Base-by-base conservation (phyloP, 1,140 invertebrate genomes). In the Zophobas atratus region DNA sequence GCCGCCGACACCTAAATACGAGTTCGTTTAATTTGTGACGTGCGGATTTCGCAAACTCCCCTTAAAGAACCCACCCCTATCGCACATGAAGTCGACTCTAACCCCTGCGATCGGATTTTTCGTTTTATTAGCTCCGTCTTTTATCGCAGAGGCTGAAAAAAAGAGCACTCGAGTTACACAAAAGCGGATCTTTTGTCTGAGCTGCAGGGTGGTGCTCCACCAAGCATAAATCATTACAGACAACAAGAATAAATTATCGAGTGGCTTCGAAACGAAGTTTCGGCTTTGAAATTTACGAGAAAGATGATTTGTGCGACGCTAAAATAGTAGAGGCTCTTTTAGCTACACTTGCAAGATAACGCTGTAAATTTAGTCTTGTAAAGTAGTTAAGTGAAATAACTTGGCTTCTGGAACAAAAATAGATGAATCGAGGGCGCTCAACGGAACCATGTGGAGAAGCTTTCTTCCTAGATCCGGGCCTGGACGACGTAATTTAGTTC, bases 241-340 rank as follows among this genome's bases (percentile, higher is more conserved):
- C 60, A 67, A 67, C 60, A 46, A 32, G 60, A 67, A 67, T 67
- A 67, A 67, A 67, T 67, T 67, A 67, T 67, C 60, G 39, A 67
- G 60, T 67, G 60, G 60, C 35, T 43, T 67, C 38, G 39, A 57
- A 67, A 67, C 60, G 38, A n/a, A 67, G 38, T 41, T 67, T 4
- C 49, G 20, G 49, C 49, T 39, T 67, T 5, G 32, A 35, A 57
- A 57, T 35, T 57, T 67, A 67, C 39, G 20, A 67, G 60, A 67
- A 67, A 67, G 60, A 67, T 67, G 60, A 67, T 67, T 67, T 67
- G 60, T 67, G 60, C 38, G 60, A 67, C 39, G 60, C 60, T 67
- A 67, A 67, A 67, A 67, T 67, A 67, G 60, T 67, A 43, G 39
- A 43, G 60, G 43, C 60, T 67, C 60, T 20, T 67, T 67, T 67